These are phyloP conservation scores for Morpho deidamia DNA, from an alignment of 2,888 invertebrate genomes.

Conservation along the genomic window DNA sequence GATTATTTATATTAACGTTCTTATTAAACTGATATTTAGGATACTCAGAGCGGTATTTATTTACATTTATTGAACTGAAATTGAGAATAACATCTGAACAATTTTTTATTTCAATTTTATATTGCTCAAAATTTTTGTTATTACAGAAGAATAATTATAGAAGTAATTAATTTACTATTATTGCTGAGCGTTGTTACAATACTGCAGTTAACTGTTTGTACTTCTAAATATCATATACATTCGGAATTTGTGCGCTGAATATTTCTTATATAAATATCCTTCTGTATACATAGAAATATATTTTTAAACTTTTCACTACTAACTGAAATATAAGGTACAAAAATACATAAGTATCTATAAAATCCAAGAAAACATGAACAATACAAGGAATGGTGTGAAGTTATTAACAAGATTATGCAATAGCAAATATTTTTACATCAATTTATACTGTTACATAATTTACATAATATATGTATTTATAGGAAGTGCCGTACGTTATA, in stretches of 20 bases:
- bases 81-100: conserved; percentile 1
- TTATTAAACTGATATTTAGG: conserved; percentile 16
- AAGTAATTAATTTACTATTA: background rate
- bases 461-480: conserved; percentile 20
- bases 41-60: conserved; percentile 19
- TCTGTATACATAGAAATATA: conserved; percentile 23
- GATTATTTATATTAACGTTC: conserved; percentile 21
- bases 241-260: conserved; percentile 21
- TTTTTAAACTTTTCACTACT: conserved; percentile 18
- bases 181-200: too few species aligned
- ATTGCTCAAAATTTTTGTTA: conserved; percentile 16
- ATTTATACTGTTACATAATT: conserved; percentile 21
- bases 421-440: conserved; percentile 23
- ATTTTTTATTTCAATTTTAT: conserved; percentile 6
- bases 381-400: conserved; percentile 55
- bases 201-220: too few species aligned
- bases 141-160: conserved; percentile 23
- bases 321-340: conserved; percentile 31
- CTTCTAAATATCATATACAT: background rate
- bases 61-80: conserved; percentile 21
- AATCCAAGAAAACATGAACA: conserved; percentile 37
- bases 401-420: conserved; percentile 33
- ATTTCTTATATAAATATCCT: conserved; percentile 23
- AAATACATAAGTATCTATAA: conserved; percentile 32
- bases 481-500: conserved; percentile 22